Evolutionary conservation across 2,113 vertebrate genomes (phyloP), one percentile per base, ranked within the genome.

Genomic region (Zootoca vivipara): DNA sequence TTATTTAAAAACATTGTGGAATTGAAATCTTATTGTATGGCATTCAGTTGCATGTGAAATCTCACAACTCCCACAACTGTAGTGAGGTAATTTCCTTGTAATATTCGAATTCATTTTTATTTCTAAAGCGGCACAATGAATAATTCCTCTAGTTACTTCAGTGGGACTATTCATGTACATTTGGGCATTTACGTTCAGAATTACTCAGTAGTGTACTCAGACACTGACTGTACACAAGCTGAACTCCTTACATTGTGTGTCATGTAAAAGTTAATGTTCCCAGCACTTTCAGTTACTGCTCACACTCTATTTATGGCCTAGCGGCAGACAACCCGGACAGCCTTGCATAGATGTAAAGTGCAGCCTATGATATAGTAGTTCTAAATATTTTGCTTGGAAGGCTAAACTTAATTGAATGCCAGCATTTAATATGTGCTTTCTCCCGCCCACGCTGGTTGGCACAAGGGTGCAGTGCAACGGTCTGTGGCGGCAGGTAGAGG

Each of bases 261-360:
- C 52, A 13, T 70, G 88, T 28, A 12, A 81, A 89, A 56, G 88
- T 79, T 28, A 79, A 7, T 1, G 89, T 74, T 65, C 28, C 40
- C 67, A 87, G 24, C 56, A 67, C 67, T 89, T 85, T 73, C 30
- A 46, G 10, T 85, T 67, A n/a, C 56, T 52, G 26, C 62, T 86
- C 58, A 82, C n/a, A 30, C 72, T 56, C 78, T 89, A 40, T 85
- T 67, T 89, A 82, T 89, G 78, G 72, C 65, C 67, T 42, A 40
- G 58, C 22, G 62, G 28, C n/a, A 69, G 42, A 67, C 72, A 67
- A 67, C n/a, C 20, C 40, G 52, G 20, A 85, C 38, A 75, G 38
- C 30, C 20, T 52, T 73, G 12, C 12, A 83, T 33, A 75, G 89
- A 62, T 82, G 56, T 1, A 0, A 9, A 79, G 81, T 92, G n/a